Conservation (phyloP, 2,113 vertebrate genomes). For the Polypterus bichir region DNA sequence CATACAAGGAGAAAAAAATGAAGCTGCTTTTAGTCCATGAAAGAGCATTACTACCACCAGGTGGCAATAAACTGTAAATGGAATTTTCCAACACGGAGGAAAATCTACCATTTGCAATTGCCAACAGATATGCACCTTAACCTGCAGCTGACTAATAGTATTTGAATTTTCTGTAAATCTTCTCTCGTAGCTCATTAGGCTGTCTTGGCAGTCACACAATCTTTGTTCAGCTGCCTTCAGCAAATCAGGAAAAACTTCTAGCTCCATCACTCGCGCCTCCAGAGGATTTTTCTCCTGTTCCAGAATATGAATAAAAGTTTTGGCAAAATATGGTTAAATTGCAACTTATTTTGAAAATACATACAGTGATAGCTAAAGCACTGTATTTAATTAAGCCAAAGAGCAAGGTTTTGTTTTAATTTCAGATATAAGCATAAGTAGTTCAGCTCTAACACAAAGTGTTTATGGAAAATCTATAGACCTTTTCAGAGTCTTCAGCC, state of each 20-base stretch:
- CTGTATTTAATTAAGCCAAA: too few relatives aligned
- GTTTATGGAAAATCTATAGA: too few relatives aligned
- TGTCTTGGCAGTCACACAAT: constrained; percentile 49
- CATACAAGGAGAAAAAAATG: constrained; percentile 7
- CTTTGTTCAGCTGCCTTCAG: constrained; percentile 43
- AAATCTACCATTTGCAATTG: background rate
- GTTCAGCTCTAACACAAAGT: too few relatives aligned
- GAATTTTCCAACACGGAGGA: background rate
- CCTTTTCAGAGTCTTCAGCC: too few relatives aligned
- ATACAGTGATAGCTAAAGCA: too few relatives aligned
- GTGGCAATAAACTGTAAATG: constrained; percentile 26
- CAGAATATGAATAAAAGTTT: constrained; percentile 25
- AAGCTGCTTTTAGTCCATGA: constrained; percentile 9
- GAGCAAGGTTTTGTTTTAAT: too few relatives aligned
- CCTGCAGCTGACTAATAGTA: constrained; percentile 51
- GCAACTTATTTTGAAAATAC: background rate
- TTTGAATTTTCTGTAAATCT: constrained; percentile 42
- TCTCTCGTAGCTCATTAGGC: constrained; percentile 37
- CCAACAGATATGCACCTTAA: constrained; percentile 45
- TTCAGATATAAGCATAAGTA: too few relatives aligned
- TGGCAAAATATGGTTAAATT: constrained; percentile 12
- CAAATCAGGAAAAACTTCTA: constrained; percentile 42
- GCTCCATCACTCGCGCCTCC: constrained; percentile 44
- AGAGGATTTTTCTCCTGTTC: constrained; percentile 54
- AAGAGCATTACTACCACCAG: constrained; percentile 20